These are phyloP conservation scores for Tenebrosternarchus preto DNA, from an alignment of 2,113 vertebrate genomes.

Conservation along the genomic window DNA sequence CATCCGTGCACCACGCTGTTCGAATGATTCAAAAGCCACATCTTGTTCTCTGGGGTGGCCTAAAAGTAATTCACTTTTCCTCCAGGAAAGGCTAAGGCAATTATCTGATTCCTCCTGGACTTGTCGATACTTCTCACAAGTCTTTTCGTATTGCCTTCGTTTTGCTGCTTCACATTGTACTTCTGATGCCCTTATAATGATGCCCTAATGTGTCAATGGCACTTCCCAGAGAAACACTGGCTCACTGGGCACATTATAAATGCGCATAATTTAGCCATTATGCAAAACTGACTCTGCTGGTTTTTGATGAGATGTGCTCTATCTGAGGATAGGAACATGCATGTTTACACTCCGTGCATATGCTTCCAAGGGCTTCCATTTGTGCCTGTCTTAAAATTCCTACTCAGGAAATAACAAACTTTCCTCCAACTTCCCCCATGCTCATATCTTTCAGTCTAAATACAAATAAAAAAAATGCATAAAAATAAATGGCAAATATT, in stretches of 20 bases:
- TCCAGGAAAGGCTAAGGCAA: conserved; percentile 25
- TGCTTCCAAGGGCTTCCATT: conserved; percentile 27
- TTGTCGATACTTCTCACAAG: conserved; percentile 13
- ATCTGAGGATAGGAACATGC: conserved; percentile 29
- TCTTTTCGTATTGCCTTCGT: neutral
- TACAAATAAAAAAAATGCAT: conserved; percentile 36
- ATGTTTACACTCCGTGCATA: conserved; percentile 45
- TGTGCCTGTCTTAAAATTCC: conserved; percentile 27
- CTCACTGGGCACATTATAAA: conserved; percentile 24
- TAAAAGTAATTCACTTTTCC: conserved; percentile 13
- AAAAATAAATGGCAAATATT: conserved; percentile 49
- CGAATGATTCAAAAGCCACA: neutral
- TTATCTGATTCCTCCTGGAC: conserved; percentile 32
- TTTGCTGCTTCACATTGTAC: conserved; percentile 11
- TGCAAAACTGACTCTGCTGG: conserved; percentile 28
- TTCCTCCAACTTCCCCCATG: conserved; percentile 27
- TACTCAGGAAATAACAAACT: conserved; percentile 38
- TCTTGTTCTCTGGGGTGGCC: conserved; percentile 30
- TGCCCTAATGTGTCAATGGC: conserved; percentile 16
- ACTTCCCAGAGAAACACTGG: conserved; percentile 2
- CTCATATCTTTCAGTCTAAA: conserved; percentile 24
- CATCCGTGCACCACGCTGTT: neutral
- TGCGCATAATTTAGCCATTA: conserved; percentile 40
- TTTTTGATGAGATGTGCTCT: conserved; percentile 12
- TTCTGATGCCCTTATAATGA: conserved; percentile 12